Evolutionary conservation across 92 coral and sea anemone species (phyloP).

Genomic region (Ricordea florida): DNA sequence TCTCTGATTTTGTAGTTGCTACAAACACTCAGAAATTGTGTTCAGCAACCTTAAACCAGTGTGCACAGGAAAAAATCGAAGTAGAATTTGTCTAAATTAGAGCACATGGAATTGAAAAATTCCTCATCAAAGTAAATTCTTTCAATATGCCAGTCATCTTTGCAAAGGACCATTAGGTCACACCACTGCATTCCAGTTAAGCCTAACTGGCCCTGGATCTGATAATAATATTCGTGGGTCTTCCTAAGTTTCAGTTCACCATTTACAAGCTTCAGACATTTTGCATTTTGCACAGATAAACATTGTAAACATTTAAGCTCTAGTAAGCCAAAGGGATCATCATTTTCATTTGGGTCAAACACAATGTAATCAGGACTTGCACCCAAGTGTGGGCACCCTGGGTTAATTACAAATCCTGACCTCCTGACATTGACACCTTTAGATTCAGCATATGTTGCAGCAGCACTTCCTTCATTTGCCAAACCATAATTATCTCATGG

Average conservation of each 20-base stretch:
- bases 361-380: conserved; percentile 36
- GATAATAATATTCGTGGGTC: conserved; percentile 19
- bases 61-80: conserved; percentile 6
- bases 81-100: conserved; percentile 12
- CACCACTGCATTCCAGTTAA: conserved; percentile 38
- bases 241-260: conserved; percentile 17
- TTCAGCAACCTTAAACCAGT: too few relatives aligned
- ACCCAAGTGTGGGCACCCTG: conserved; percentile 25
- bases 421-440: conserved; percentile 9
- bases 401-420: conserved; percentile 40
- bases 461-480: conserved; percentile 25
- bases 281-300: conserved; percentile 4
- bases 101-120: conserved; percentile 10
- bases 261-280: conserved; percentile 21
- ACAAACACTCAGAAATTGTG: too few relatives aligned
- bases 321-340: conserved; percentile 6
- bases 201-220: conserved; percentile 24
- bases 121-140: conserved; percentile 26
- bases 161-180: conserved; percentile 31
- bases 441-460: conserved; percentile 1
- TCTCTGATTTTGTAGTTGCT: too few relatives aligned
- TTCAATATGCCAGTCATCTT: conserved; percentile 45
- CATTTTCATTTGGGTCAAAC: not conserved
- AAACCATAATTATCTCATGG: conserved; percentile 25
- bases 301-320: conserved; percentile 20